Evolutionary conservation across 2,113 vertebrate species (phyloP).

Genomic region (Hystrix cristata): DNA sequence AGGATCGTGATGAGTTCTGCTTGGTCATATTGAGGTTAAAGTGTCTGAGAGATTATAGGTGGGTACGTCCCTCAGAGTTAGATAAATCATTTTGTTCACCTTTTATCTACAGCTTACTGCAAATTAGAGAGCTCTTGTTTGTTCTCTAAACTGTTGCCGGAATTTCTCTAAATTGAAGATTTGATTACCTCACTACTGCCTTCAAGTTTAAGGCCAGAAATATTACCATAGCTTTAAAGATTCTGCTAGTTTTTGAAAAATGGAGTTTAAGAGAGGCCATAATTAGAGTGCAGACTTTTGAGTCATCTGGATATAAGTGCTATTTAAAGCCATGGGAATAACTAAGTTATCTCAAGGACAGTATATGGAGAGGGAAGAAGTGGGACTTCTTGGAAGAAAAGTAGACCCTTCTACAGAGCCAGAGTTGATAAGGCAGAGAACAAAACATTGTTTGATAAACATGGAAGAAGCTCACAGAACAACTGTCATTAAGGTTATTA

Average conservation of each 20-base stretch:
- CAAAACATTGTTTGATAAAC: background rate
- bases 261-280: background rate
- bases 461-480: background rate
- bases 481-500: background rate
- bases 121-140: background rate
- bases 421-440: background rate
- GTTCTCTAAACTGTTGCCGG: background rate
- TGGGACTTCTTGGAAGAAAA: background rate
- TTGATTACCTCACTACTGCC: background rate
- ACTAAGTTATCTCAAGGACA: background rate
- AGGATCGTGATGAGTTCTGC: background rate
- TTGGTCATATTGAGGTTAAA: background rate
- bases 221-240: background rate
- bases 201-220: conserved; percentile 43
- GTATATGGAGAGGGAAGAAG: background rate
- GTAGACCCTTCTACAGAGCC: background rate
- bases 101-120: background rate
- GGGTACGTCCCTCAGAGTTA: background rate
- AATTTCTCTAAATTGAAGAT: background rate
- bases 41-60: background rate
- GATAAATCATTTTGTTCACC: background rate
- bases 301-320: background rate
- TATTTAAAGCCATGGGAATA: conserved; percentile 47
- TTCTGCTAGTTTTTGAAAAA: conserved; percentile 33
- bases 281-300: conserved; percentile 26